Percentiles rank a stretch among this genome's conserved stretches.
Evolutionary conservation across 1,140 invertebrate species (phyloP).

Genomic region (Aplysia californica): DNA sequence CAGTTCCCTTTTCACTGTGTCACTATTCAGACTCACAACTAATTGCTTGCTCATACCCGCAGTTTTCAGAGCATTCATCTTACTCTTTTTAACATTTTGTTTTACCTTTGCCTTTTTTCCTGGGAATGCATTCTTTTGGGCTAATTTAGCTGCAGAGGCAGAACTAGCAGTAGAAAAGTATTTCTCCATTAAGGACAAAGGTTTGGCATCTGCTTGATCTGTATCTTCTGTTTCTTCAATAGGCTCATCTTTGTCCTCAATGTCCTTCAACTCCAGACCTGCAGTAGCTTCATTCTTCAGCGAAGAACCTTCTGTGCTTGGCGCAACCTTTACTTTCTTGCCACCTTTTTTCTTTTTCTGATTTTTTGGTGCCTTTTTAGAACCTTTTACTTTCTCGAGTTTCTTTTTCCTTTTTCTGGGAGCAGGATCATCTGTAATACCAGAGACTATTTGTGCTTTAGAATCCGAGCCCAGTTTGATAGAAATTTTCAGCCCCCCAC

Average conservation of each 20-base stretch:
- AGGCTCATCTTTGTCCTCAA: background rate
- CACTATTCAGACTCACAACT: too few relatives aligned
- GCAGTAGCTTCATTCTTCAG: background rate
- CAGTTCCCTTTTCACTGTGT: too few relatives aligned
- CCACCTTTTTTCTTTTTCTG: background rate
- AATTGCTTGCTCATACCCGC: too few relatives aligned
- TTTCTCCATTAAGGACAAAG: conserved; percentile 21
- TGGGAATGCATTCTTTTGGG: background rate
- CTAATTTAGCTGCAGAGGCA: conserved; percentile 8
- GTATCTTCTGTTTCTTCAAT: background rate
- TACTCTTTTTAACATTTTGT: background rate
- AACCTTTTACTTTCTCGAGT: conserved; percentile 9
- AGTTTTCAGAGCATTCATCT: background rate
- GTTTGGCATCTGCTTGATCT: background rate
- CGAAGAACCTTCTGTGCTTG: background rate
- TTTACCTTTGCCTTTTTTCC: background rate
- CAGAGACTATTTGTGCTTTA: conserved; percentile 25
- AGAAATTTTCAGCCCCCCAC: conserved; percentile 18
- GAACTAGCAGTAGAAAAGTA: conserved; percentile 21
- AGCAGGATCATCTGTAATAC: background rate
- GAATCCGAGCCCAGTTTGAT: conserved; percentile 22
- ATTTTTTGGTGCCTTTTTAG: background rate
- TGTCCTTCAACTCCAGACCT: background rate
- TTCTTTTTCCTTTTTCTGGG: conserved; percentile 18
- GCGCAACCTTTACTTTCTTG: background rate